Conservation (phyloP, 53 echinoderm and acorn worm species). For the Echinarachnius parma region DNA sequence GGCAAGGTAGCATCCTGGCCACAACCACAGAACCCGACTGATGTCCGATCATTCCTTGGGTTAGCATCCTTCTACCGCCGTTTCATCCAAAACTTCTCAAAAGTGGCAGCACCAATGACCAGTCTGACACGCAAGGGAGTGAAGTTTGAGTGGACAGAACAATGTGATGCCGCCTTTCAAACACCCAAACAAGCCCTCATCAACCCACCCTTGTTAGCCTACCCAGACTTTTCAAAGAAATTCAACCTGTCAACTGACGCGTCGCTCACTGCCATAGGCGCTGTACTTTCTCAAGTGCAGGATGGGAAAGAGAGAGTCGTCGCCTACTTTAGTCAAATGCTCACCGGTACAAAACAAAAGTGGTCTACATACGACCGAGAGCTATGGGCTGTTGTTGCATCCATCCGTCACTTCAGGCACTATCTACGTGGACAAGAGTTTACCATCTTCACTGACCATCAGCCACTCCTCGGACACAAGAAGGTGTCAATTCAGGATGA, state of each 20-base stretch:
- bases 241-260: slow-evolving; percentile 45
- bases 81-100: slow-evolving; percentile 2
- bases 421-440: slow-evolving; percentile 4
- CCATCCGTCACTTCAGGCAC: slow-evolving; percentile 27
- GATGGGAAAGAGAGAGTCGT: slow-evolving; percentile 29
- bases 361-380: slow-evolving; percentile 29
- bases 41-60: slow-evolving; percentile 6
- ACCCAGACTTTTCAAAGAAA: slow-evolving; percentile 30
- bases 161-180: slow-evolving; percentile 38
- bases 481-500: too few species aligned
- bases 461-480: too few species aligned
- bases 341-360: neutral
- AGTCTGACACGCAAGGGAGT: too few species aligned
- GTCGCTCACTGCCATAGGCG: slow-evolving; percentile 18
- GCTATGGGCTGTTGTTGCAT: slow-evolving; percentile 22
- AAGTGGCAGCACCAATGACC: too few species aligned
- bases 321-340: slow-evolving; percentile 25
- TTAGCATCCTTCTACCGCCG: slow-evolving; percentile 32
- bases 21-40: neutral
- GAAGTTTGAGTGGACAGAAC: slow-evolving; percentile 23
- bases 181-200: slow-evolving; percentile 22
- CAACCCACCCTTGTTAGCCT: slow-evolving; percentile 31
- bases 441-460: slow-evolving; percentile 21
- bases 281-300: slow-evolving; percentile 33
- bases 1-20: slow-evolving; percentile 1